A percentile compares a stretch with the other conserved stretches of the same genome.
phyloP scores from a whole-genome alignment of 2,797 vertebrate genomes.

The Macrochelys suwanniensis region DNA sequence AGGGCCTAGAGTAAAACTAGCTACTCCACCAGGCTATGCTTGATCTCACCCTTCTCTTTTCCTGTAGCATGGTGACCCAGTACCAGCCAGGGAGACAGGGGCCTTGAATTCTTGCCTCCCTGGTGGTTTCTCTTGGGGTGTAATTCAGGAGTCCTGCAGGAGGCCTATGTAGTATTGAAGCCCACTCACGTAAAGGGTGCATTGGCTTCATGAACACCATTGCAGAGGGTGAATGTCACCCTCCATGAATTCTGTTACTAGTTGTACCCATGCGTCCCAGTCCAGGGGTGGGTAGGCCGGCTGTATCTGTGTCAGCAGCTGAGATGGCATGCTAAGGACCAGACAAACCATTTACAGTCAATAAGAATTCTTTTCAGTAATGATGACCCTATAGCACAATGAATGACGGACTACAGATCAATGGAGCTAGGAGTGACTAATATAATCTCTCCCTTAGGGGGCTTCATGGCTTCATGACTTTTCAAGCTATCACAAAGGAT shows the following conservation, averaged over 20 bases:
- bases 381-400: neutral
- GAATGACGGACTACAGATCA: neutral
- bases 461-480: neutral
- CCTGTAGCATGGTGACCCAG: neutral
- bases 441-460: neutral
- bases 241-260: neutral
- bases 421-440: neutral
- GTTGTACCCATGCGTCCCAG: neutral
- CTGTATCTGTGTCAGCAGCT: neutral
- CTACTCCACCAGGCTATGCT: neutral
- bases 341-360: neutral
- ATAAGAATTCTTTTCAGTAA: neutral
- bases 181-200: neutral
- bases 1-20: neutral
- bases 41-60: neutral
- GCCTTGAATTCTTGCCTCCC: neutral
- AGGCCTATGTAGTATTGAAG: neutral
- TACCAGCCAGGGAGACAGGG: neutral
- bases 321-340: neutral
- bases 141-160: neutral
- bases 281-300: neutral
- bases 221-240: neutral
- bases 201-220: neutral
- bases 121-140: neutral
- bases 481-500: neutral